These are phyloP conservation scores for Gnatocerus cornutus DNA, from an alignment of 2,888 invertebrate genomes.

Conservation along the genomic window DNA sequence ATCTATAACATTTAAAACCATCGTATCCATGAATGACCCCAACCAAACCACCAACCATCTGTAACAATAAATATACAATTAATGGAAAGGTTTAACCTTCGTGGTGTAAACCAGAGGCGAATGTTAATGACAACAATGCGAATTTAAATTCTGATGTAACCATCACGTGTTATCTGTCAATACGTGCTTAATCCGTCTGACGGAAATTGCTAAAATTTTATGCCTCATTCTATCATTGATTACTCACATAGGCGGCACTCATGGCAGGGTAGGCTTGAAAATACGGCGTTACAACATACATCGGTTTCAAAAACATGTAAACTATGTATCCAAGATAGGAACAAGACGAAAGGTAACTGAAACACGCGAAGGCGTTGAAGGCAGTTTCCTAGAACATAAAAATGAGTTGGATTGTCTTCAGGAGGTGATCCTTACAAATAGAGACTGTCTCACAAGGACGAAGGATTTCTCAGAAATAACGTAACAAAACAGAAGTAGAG, in stretches of 20 bases:
- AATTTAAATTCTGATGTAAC: conserved; percentile 4
- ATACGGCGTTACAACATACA: conserved; percentile 83
- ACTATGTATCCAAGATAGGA: conserved; percentile 87
- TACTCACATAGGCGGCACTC: conserved; percentile 91
- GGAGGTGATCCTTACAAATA: conserved; percentile 80
- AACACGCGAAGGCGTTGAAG: conserved; percentile 85
- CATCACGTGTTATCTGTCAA: conserved; percentile 20
- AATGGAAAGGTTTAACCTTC: conserved; percentile 35
- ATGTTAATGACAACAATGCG: conserved; percentile 17
- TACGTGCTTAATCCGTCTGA: conserved; percentile 3
- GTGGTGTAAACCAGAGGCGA: conserved; percentile 7
- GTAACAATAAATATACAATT: conserved; percentile 66
- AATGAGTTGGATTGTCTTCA: background rate
- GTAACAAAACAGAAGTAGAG: conserved; percentile 84
- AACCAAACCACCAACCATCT: conserved; percentile 86
- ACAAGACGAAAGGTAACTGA: conserved; percentile 85
- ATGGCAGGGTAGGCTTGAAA: conserved; percentile 90
- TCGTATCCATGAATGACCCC: conserved; percentile 86
- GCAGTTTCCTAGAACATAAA: conserved; percentile 80
- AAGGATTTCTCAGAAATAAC: conserved; percentile 85
- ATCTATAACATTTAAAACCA: conserved; percentile 83
- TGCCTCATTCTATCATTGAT: no score
- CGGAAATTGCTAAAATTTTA: background rate
- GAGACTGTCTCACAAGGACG: conserved; percentile 83
- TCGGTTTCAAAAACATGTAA: conserved; percentile 83